Percentiles rank a stretch among this genome's conserved stretches.
phyloP scores from a whole-genome alignment of 2,888 invertebrate genomes.

The Esperia sulphurella region DNA sequence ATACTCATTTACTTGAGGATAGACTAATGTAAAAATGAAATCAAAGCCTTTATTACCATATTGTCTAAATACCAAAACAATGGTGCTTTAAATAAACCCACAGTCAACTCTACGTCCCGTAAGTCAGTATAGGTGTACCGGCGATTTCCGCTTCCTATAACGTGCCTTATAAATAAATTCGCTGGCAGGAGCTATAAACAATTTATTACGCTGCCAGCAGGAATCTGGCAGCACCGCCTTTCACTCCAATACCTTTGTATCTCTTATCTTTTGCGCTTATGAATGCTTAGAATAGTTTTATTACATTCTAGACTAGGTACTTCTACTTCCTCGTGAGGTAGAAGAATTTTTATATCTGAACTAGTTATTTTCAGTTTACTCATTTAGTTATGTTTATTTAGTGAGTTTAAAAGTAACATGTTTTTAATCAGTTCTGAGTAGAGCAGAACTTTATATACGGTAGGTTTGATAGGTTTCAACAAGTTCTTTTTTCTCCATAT shows the following conservation, averaged over 20 bases:
- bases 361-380: too few species aligned
- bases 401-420: too few species aligned
- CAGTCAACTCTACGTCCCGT: background rate
- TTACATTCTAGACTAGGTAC: background rate
- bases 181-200: background rate
- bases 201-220: background rate
- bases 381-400: too few species aligned
- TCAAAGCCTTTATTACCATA: too few species aligned
- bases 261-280: background rate
- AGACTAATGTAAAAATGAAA: too few species aligned
- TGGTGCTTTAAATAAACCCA: background rate
- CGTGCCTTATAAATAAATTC: slow-evolving; percentile 2
- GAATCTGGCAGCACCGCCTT: slow-evolving; percentile 6
- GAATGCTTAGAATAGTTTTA: slow-evolving; percentile 1
- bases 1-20: too few species aligned
- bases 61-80: too few species aligned
- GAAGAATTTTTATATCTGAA: too few species aligned
- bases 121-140: background rate
- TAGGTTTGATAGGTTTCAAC: too few species aligned
- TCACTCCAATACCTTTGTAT: slow-evolving; percentile 6
- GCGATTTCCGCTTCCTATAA: slow-evolving; percentile 4
- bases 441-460: too few species aligned
- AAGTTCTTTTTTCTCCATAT: too few species aligned
- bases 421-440: too few species aligned
- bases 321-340: background rate